These are phyloP conservation scores for Trypoxylon attenuatum DNA, from an alignment of 2,888 invertebrate species.

Conservation along the genomic window DNA sequence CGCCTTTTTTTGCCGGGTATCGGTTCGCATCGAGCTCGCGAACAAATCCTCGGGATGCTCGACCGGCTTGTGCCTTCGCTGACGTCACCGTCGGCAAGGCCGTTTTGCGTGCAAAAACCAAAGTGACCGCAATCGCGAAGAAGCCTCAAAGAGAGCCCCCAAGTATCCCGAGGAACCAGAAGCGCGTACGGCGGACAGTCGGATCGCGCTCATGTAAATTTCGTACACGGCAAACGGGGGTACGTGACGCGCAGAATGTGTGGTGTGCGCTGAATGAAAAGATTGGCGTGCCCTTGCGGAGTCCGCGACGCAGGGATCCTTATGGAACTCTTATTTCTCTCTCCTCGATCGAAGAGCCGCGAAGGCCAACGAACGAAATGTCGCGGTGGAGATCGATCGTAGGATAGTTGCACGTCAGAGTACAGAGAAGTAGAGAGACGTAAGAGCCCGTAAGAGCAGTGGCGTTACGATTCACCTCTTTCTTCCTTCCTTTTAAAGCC, in stretches of 20 bases:
- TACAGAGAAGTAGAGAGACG: too few species aligned
- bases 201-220: slow-evolving; percentile 32
- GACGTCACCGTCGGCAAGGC: slow-evolving; percentile 42
- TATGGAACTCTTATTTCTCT: too few species aligned
- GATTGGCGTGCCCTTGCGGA: background rate
- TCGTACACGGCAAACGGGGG: background rate
- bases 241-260: background rate
- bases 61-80: slow-evolving; percentile 33
- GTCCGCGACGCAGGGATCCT: too few species aligned
- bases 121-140: slow-evolving; percentile 27
- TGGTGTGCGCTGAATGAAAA: slow-evolving; percentile 2
- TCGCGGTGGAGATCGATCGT: too few species aligned
- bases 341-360: too few species aligned
- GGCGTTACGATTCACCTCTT: too few species aligned
- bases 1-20: slow-evolving; percentile 48
- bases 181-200: too few species aligned
- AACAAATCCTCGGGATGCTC: slow-evolving; percentile 37
- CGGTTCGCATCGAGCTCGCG: slow-evolving; percentile 28
- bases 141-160: background rate
- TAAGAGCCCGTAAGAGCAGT: too few species aligned
- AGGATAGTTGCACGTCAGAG: too few species aligned
- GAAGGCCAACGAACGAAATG: too few species aligned
- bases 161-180: background rate
- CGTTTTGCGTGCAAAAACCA: slow-evolving; percentile 39
- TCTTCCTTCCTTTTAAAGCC: too few species aligned